Percentiles rank a stretch among this genome's conserved stretches.
Conservation (phyloP, 2,888 invertebrate species). For the Elmis aenea region DNA sequence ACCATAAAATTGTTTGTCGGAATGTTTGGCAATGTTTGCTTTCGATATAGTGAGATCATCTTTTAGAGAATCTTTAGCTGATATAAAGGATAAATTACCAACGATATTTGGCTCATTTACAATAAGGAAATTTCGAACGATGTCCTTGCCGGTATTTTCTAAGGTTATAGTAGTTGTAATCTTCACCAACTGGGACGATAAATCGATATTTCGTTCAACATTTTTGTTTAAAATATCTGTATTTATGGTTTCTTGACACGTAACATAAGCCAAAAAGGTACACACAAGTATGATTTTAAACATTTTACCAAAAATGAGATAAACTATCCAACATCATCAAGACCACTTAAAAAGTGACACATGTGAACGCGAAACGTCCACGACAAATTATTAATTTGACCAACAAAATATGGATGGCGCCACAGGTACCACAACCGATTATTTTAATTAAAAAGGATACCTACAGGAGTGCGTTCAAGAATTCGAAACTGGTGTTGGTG, state of each 20-base stretch:
- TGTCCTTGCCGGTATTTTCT: conserved; percentile 74
- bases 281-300: too few species aligned
- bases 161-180: conserved; percentile 72
- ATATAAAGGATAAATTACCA: conserved; percentile 67
- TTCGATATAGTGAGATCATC: conserved; percentile 50
- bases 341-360: too few species aligned
- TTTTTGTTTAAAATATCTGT: conserved; percentile 65
- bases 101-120: conserved; percentile 61
- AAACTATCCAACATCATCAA: too few species aligned
- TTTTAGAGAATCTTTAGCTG: conserved; percentile 60
- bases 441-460: too few species aligned
- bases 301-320: too few species aligned
- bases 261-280: too few species aligned
- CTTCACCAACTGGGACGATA: conserved; percentile 85
- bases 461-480: too few species aligned
- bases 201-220: conserved; percentile 81
- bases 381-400: too few species aligned
- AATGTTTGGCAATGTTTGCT: conserved; percentile 47
- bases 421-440: too few species aligned
- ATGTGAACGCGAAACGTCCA: too few species aligned
- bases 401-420: too few species aligned
- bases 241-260: conserved; percentile 48
- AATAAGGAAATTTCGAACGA: conserved; percentile 66
- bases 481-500: too few species aligned
- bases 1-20: conserved; percentile 34